A percentile compares a stretch with the other conserved stretches of the same genome.
These are phyloP conservation scores for Eubasilissa regina DNA, from an alignment of 1,140 invertebrate species.

Conservation along the genomic window DNA sequence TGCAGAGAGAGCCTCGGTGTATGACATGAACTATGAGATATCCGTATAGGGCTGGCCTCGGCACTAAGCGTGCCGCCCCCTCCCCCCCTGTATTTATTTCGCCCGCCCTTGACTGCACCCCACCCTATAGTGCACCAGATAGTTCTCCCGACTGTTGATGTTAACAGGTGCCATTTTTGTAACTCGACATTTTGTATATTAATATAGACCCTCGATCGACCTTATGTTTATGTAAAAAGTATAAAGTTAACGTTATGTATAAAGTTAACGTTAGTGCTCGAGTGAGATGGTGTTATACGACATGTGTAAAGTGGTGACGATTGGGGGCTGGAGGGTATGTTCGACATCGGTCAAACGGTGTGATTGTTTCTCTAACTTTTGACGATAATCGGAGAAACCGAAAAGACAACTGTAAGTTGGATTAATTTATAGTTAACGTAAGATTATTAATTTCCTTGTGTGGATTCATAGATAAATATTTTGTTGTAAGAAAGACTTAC, in stretches of 20 bases:
- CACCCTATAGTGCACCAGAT: background rate
- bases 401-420: constrained; percentile 16
- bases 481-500: constrained; percentile 14
- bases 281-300: background rate
- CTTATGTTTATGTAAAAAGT: background rate
- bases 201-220: constrained; percentile 17
- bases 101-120: constrained; percentile 26
- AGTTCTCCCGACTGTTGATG: constrained; percentile 7
- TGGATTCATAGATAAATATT: background rate
- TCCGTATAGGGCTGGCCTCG: constrained; percentile 76
- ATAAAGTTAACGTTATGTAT: background rate
- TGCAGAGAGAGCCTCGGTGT: constrained; percentile 90
- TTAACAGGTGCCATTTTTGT: constrained; percentile 33
- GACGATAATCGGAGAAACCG: constrained; percentile 25
- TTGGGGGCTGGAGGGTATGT: constrained; percentile 23
- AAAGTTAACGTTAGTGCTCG: background rate
- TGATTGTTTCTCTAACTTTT: constrained; percentile 21
- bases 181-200: constrained; percentile 29
- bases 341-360: constrained; percentile 12
- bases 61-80: constrained; percentile 58
- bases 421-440: constrained; percentile 30
- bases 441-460: constrained; percentile 23
- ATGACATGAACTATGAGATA: constrained; percentile 97
- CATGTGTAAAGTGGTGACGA: background rate
- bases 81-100: constrained; percentile 28